phyloP scores from a whole-genome alignment of 2,113 vertebrate species.

The Mionectes macconnelli region DNA sequence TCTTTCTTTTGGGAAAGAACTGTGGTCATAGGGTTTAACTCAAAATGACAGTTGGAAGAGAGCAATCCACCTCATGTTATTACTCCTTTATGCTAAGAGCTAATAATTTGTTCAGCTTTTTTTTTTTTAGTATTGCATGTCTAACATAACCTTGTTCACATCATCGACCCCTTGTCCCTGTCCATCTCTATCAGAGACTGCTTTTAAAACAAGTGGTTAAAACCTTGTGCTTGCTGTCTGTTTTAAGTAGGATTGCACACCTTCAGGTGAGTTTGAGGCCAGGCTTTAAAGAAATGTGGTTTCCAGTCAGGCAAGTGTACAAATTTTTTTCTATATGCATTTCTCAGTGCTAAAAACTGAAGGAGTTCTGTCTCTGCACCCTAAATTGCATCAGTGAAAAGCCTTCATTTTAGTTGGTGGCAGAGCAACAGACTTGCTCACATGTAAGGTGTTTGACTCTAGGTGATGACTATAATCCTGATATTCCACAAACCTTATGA shows the following conservation, averaged over 20 bases:
- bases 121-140: not conserved
- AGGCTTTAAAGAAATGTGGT: not conserved
- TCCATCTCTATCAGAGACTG: not conserved
- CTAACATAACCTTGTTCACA: not conserved
- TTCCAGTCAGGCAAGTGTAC: not conserved
- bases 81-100: not conserved
- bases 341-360: not conserved
- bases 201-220: not conserved
- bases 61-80: not conserved
- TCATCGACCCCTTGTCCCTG: not conserved
- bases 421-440: not conserved
- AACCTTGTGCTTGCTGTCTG: not conserved
- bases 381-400: not conserved
- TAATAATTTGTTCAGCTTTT: not conserved
- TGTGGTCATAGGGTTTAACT: not conserved
- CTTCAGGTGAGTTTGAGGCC: not conserved
- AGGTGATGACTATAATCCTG: not conserved
- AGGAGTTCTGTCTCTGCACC: not conserved
- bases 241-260: not conserved
- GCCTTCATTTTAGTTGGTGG: accelerated
- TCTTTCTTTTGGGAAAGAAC: not conserved
- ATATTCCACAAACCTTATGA: not conserved
- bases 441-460: not conserved
- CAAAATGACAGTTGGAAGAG: not conserved
- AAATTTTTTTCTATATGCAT: not conserved